These are phyloP conservation scores for Anser brachyrhynchus DNA, from an alignment of 2,113 vertebrate genomes.

Conservation along the genomic window DNA sequence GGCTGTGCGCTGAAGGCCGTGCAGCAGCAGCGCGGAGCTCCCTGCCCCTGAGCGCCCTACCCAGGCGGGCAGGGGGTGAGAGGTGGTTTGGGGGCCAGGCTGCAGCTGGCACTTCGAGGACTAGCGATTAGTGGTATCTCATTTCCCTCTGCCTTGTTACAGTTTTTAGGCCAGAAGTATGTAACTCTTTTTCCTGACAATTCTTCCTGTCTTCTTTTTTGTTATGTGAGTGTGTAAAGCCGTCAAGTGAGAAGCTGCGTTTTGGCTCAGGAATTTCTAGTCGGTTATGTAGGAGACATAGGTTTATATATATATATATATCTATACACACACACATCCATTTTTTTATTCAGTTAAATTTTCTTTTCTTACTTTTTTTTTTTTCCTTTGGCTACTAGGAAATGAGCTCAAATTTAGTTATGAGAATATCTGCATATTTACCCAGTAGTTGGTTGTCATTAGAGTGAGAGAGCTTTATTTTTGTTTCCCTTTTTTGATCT, in stretches of 20 bases:
- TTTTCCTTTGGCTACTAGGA: background rate
- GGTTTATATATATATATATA: too few species aligned
- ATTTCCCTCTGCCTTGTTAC: background rate
- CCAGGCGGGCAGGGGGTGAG: rapidly evolving
- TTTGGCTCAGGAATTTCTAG: background rate
- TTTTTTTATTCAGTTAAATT: background rate
- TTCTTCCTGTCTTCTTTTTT: background rate
- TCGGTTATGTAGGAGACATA: background rate
- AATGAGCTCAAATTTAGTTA: background rate
- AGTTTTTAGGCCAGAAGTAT: background rate
- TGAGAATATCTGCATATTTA: background rate
- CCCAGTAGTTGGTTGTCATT: background rate
- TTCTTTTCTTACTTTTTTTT: background rate
- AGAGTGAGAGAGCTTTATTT: background rate
- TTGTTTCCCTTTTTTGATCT: background rate
- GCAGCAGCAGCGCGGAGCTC: background rate
- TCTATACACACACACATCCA: too few species aligned
- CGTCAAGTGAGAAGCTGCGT: rapidly evolving
- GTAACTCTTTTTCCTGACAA: background rate
- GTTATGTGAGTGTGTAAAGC: background rate
- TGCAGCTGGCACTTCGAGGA: too few species aligned
- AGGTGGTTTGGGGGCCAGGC: rapidly evolving
- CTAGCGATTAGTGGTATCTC: rapidly evolving
- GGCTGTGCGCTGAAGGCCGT: background rate
- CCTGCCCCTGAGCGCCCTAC: background rate